Evolutionary conservation across 2,888 invertebrate species (phyloP), one percentile per base, ranked within the genome.

Genomic region (Pimpla rufipes): DNA sequence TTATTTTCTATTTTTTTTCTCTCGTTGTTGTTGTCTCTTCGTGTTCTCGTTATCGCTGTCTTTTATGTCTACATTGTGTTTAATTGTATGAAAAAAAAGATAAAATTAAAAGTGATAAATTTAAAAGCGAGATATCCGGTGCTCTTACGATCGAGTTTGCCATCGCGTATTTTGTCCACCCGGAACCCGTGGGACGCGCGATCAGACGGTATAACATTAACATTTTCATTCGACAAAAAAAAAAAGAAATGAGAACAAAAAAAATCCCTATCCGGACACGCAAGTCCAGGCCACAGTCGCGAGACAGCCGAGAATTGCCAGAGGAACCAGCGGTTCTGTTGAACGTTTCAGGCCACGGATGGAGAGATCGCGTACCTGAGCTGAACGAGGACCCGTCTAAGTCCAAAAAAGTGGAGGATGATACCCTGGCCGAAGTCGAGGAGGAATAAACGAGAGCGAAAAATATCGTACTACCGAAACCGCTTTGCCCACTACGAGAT

Each of bases 281-380:
- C 78, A 85, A 87, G 79, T 82, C 79, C 78, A 66, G 71, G 59
- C 55, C 23, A 79, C 76, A 75, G 67, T 81, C 62, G 68, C 45
- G 59, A 80, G 79, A 75, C 21, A 73, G 76, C 80, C 83, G 85
- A 86, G 85, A 84, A 86, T 84, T 73, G 85, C 87, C 86, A 88
- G 85, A 86, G 86, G 89, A 89, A 87, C 88, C 87, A 89, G 88
- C 85, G 87, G 89, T 89, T 90, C 90, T 91, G 77, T 90, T 92
- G 89, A 92, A 93, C 90, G 89, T 93, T 93, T 93, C 93, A 93
- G 93, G 93, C 93, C 91, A 90, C 86, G 91, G 93, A 88, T 93
- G 93, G 93, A 92, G 93, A 89, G 90, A 91, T 87, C 93, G 92
- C 89, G 92, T 93, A 86, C 93, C 93, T 85, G 93, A 93, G 91